A percentile compares a stretch with the other conserved stretches of the same genome.
Conservation (phyloP, 2,113 vertebrate species). For the Brienomyrus longianalis region DNA sequence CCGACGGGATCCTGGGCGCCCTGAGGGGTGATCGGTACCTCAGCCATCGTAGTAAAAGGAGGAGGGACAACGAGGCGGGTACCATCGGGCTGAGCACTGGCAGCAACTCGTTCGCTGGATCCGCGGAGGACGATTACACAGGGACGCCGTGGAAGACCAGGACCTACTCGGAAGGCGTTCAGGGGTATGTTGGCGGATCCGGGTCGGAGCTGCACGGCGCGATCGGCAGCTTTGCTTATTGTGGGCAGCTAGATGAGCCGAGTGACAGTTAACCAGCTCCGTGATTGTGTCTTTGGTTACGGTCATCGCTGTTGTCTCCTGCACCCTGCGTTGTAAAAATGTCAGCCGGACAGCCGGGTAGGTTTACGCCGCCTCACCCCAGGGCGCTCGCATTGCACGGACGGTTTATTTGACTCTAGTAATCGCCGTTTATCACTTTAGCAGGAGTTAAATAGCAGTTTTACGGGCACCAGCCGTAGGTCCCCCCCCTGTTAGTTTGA, state of each 20-base stretch:
- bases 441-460: background rate
- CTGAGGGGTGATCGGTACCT: conserved; percentile 36
- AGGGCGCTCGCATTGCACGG: background rate
- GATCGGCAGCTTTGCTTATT: background rate
- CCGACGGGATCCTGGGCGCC: background rate
- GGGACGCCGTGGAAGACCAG: conserved; percentile 65
- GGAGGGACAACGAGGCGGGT: conserved; percentile 69
- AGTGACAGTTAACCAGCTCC: background rate
- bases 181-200: conserved; percentile 47
- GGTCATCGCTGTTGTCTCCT: background rate
- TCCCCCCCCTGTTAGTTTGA: background rate
- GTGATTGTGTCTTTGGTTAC: background rate
- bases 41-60: conserved; percentile 59
- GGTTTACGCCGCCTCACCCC: background rate
- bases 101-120: conserved; percentile 41
- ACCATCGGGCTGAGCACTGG: conserved; percentile 64
- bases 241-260: background rate
- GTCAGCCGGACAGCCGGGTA: background rate
- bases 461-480: background rate
- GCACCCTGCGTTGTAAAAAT: background rate
- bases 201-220: background rate
- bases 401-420: background rate
- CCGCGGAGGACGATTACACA: conserved; percentile 41
- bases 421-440: background rate
- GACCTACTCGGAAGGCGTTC: conserved; percentile 63